phyloP scores from a whole-genome alignment of 2,113 vertebrate species.

The Menidia beryllina region DNA sequence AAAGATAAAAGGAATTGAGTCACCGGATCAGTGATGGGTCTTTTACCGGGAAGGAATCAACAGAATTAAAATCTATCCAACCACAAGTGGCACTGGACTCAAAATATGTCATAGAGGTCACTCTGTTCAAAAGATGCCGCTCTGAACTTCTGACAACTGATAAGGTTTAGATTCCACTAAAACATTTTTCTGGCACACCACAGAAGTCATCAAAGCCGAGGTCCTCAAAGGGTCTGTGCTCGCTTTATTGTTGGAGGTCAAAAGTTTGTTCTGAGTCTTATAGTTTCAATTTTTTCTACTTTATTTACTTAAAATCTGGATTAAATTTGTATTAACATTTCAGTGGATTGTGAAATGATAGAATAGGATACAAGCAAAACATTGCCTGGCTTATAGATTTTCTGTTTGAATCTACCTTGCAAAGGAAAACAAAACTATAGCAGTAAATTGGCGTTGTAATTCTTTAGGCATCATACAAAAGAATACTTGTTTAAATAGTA shows the following conservation, averaged over 20 bases:
- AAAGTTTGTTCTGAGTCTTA: neutral
- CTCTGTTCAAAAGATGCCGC: constrained; percentile 27
- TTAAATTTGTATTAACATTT: too few species aligned
- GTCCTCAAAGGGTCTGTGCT: constrained; percentile 12
- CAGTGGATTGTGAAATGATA: neutral
- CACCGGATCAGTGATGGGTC: constrained; percentile 38
- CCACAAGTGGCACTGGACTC: constrained; percentile 12
- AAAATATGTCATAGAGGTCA: constrained; percentile 41
- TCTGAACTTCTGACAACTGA: constrained; percentile 12
- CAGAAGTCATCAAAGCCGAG: constrained; percentile 16
- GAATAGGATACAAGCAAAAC: neutral
- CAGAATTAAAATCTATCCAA: constrained; percentile 54
- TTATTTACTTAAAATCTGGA: neutral
- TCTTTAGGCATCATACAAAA: too few species aligned
- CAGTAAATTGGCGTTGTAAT: too few species aligned
- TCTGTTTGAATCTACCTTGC: too few species aligned
- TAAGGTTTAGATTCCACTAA: constrained; percentile 17
- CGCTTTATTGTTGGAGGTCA: neutral
- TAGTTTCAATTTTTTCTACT: neutral
- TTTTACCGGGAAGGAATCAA: constrained; percentile 51
- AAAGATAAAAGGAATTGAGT: constrained; percentile 68
- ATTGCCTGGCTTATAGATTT: neutral
- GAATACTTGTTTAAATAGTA: too few species aligned
- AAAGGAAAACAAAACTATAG: too few species aligned
- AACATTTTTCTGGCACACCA: neutral